A percentile compares a stretch with the other conserved stretches of the same genome.
Conservation (phyloP, 2,797 vertebrate species). For the Xiphorhynchus erythropygius region DNA sequence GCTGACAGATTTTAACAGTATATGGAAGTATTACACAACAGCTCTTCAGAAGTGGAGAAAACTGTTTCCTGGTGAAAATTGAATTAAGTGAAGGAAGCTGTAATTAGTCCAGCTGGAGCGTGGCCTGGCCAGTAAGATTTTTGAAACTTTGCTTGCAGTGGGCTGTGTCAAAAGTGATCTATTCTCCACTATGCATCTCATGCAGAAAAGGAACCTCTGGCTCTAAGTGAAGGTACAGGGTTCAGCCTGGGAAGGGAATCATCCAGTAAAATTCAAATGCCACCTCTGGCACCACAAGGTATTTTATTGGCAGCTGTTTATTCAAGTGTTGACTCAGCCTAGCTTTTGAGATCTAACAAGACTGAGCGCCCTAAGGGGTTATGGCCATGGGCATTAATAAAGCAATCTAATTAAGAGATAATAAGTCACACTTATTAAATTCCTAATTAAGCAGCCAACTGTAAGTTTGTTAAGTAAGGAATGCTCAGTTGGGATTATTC, state of each 20-base stretch:
- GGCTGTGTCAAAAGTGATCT: neutral
- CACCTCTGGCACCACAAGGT: neutral
- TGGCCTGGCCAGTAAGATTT: neutral
- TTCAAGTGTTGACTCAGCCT: constrained; percentile 43
- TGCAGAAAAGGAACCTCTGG: neutral
- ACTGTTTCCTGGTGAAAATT: neutral
- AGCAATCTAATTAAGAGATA: constrained; percentile 35
- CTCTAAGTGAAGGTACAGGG: neutral
- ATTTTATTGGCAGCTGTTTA: constrained; percentile 31
- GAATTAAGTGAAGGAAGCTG: neutral
- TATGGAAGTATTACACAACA: neutral
- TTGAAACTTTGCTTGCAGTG: neutral
- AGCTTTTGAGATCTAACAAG: constrained; percentile 36
- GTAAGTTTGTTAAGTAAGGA: constrained; percentile 26
- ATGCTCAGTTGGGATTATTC: constrained; percentile 19
- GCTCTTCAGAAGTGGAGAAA: neutral
- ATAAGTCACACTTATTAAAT: constrained; percentile 57
- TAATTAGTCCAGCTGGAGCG: neutral
- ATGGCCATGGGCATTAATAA: constrained; percentile 46
- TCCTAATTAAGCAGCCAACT: constrained; percentile 53
- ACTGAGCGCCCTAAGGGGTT: neutral
- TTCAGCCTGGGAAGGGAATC: neutral
- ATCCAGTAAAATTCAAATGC: neutral
- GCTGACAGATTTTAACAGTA: neutral
- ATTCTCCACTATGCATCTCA: neutral